Evolutionary conservation across 2,113 vertebrate species (phyloP).

Genomic region (Tylochromis polylepis): DNA sequence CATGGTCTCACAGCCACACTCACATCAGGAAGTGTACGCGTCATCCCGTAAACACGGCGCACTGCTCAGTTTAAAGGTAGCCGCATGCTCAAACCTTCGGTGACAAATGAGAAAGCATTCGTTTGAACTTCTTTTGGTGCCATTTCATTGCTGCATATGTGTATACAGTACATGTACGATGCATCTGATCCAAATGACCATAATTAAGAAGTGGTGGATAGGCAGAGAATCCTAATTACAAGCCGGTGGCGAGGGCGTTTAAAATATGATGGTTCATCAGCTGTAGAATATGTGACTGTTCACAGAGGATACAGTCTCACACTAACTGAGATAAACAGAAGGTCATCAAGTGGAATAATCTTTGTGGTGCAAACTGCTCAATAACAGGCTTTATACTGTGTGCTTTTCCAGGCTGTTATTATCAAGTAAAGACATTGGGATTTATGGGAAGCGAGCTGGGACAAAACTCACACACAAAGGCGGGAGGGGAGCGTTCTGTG

Average conservation of each 20-base stretch:
- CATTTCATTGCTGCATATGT: not conserved
- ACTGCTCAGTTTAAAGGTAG: not conserved
- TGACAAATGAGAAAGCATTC: not conserved
- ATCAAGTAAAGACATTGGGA: conserved; percentile 5
- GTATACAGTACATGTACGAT: not conserved
- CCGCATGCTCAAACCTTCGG: not conserved
- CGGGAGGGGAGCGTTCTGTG: not conserved
- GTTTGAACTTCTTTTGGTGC: not conserved
- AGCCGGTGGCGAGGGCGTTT: not conserved
- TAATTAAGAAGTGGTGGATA: conserved; percentile 25
- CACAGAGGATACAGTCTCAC: conserved; percentile 1
- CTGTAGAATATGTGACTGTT: not conserved
- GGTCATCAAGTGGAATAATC: conserved; percentile 6
- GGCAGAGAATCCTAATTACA: conserved; percentile 25
- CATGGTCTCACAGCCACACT: not conserved
- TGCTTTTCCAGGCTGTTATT: conserved; percentile 25
- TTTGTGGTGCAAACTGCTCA: not conserved
- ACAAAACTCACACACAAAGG: conserved; percentile 14
- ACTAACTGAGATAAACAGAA: conserved; percentile 13
- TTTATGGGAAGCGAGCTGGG: not conserved
- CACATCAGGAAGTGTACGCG: not conserved
- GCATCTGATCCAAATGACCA: conserved; percentile 12
- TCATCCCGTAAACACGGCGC: not conserved
- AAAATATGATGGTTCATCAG: conserved; percentile 12
- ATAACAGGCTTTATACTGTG: not conserved